phyloP scores from a whole-genome alignment of 2,797 vertebrate genomes.

The Thunnus albacares region DNA sequence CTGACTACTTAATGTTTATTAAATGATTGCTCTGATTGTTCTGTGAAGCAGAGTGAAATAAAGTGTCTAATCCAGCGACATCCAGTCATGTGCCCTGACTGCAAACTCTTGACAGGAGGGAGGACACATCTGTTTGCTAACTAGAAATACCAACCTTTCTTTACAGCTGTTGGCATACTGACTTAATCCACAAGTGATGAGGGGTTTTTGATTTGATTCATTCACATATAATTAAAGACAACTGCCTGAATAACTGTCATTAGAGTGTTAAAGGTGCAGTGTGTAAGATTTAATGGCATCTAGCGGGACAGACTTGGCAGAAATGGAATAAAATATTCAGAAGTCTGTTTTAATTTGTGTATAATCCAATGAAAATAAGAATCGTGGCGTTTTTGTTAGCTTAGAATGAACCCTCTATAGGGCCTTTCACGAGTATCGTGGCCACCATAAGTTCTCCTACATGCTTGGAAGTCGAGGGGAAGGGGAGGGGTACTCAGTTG shows the following conservation, averaged over 20 bases:
- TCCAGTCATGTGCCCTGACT: constrained; percentile 16
- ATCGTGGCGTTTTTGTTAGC: too few species aligned
- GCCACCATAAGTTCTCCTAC: too few species aligned
- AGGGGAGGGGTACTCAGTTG: too few species aligned
- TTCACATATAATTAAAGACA: constrained; percentile 36
- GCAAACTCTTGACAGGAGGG: constrained; percentile 8
- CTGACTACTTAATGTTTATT: constrained; percentile 58
- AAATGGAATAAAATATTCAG: too few species aligned
- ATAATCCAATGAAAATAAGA: too few species aligned
- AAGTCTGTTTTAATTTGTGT: too few species aligned
- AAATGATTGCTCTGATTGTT: constrained; percentile 73
- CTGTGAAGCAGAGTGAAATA: constrained; percentile 70
- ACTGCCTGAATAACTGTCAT: constrained; percentile 36
- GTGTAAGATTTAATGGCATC: too few species aligned
- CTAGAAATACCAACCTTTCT: constrained; percentile 24
- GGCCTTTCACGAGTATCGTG: too few species aligned
- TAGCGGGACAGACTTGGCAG: too few species aligned
- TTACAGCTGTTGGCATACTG: constrained; percentile 35
- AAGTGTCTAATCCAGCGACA: constrained; percentile 63
- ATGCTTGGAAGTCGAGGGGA: too few species aligned
- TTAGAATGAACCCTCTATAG: too few species aligned
- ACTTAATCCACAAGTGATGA: constrained; percentile 19
- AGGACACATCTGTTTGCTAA: constrained; percentile 40
- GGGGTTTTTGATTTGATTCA: constrained; percentile 41
- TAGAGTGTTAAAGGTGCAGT: constrained; percentile 35